Percentiles rank a stretch among this genome's conserved stretches.
phyloP scores from a whole-genome alignment of 1,140 invertebrate genomes.

The Hypsibius dujardini region DNA sequence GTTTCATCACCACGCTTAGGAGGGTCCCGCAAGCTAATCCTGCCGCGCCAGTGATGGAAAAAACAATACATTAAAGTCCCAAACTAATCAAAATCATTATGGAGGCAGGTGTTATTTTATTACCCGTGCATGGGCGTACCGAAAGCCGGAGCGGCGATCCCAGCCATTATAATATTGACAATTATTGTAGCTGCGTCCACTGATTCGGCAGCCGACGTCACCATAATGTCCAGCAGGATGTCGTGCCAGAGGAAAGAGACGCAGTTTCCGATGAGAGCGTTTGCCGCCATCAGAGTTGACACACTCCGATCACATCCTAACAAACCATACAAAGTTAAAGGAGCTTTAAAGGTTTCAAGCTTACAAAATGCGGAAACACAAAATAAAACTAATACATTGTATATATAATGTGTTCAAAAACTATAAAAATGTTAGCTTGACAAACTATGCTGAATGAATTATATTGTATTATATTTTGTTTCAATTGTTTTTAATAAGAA shows the following conservation, averaged over 20 bases:
- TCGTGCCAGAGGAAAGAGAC: background rate
- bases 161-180: background rate
- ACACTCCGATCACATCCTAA: background rate
- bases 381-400: background rate
- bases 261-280: background rate
- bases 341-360: background rate
- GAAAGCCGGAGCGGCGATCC: background rate
- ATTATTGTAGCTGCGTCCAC: background rate
- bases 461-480: too few relatives aligned
- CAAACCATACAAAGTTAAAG: background rate
- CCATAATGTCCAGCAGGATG: background rate
- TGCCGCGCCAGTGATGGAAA: too few relatives aligned
- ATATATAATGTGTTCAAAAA: too few relatives aligned
- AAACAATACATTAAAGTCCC: too few relatives aligned
- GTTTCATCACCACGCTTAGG: background rate
- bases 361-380: background rate
- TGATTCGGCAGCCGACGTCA: background rate
- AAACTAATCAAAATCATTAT: background rate
- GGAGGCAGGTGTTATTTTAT: background rate
- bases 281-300: background rate
- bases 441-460: too few relatives aligned
- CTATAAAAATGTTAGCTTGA: too few relatives aligned
- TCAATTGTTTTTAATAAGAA: too few relatives aligned
- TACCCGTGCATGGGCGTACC: background rate
- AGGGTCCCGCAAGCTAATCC: background rate